Base-by-base conservation (phyloP, 2,888 invertebrate species). In the Drosophila multiciliata region DNA sequence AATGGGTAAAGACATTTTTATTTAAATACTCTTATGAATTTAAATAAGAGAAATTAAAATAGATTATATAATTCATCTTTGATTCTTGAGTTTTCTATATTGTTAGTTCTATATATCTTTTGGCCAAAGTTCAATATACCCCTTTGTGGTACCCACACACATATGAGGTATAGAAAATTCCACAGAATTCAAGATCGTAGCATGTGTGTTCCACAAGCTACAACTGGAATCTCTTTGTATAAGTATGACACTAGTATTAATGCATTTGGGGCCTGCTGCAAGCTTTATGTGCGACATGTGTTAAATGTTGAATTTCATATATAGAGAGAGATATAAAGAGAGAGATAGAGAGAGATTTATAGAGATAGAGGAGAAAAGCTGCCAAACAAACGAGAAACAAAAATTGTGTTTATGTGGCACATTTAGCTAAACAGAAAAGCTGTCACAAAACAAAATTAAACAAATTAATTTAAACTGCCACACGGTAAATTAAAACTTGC, bases 391-490 rank as follows among this genome's bases (percentile, higher is more conserved):
- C 23, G 20, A 52, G 7, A 42, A 53, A 52, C 60, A 20, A 48
- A 20, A 67, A 48, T 62, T 49, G 12, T 58, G 40, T 57, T 70
- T 40, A 36, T 76, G 52, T 63, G 65, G 32, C 66, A 67, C 57
- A 71, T 75, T 75, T 57, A 53, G 57, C 62, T 61, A 62, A 58
- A 50, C 55, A 65, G 15, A 45, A 69, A 70, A 69, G 58, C 35
- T 66, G 42, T 9, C 23, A 9, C 8, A 48, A 29, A 73, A 42
- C 53, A 15, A 83, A 80, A 81, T 69, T 78, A 72, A 84, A 81
- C 84, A 87, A 84, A 87, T 84, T 81, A 84, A 85, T 85, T 87
- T 74, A 86, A 86, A 75, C 59, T 86, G 82, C 57, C 73, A 68
- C 66, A 80, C 48, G 80, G 74, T 70, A 70, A 82, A 86, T 81